A percentile compares a stretch with the other conserved stretches of the same genome.
These are phyloP conservation scores for Peromyscus maniculatus DNA, from an alignment of 2,113 vertebrate species.

Conservation along the genomic window DNA sequence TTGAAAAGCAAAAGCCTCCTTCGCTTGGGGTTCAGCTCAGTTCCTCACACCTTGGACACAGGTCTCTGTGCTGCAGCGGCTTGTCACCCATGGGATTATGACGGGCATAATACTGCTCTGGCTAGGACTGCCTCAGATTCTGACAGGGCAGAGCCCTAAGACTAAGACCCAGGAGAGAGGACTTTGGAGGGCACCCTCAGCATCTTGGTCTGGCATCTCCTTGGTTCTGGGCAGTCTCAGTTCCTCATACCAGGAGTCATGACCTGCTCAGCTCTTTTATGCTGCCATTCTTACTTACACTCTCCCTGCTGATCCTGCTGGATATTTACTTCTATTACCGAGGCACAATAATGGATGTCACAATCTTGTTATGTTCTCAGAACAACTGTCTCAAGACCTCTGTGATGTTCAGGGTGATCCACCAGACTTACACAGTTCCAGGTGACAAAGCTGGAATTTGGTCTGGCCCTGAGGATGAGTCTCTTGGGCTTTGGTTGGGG, in stretches of 20 bases:
- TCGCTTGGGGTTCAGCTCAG: not conserved
- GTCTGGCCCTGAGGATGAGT: not conserved
- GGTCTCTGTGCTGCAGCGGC: too few species aligned
- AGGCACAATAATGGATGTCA: too few species aligned
- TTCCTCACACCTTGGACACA: fast-evolving
- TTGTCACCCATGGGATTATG: fast-evolving
- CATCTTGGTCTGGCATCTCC: not conserved
- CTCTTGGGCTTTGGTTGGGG: not conserved
- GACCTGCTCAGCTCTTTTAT: not conserved
- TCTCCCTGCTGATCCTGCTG: fast-evolving
- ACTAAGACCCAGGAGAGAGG: not conserved
- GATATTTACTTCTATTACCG: not conserved
- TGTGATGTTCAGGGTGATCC: not conserved
- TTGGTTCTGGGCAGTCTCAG: not conserved
- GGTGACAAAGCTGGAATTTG: not conserved
- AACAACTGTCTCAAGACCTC: not conserved
- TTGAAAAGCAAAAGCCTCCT: not conserved
- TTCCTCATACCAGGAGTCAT: fast-evolving
- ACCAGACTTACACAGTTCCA: not conserved
- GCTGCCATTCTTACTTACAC: not conserved
- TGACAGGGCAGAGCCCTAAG: not conserved
- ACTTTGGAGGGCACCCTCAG: fast-evolving
- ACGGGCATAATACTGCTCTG: not conserved
- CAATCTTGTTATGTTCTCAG: not conserved
- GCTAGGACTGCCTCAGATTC: too few species aligned